phyloP scores from a whole-genome alignment of 2,113 vertebrate species.

The Edolisoma coerulescens region DNA sequence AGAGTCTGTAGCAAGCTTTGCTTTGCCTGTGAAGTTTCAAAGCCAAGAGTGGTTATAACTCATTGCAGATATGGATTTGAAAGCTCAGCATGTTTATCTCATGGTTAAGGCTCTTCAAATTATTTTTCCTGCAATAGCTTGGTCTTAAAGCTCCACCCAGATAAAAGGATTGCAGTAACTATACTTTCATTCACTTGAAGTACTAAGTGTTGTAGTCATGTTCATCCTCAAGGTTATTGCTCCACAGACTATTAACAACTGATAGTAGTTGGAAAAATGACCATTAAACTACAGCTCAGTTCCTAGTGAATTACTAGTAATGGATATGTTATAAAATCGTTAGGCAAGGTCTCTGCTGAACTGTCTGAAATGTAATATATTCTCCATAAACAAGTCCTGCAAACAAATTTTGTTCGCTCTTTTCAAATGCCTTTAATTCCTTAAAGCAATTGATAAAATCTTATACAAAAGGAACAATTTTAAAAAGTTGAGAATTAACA shows the following conservation, averaged over 20 bases:
- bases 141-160: background rate
- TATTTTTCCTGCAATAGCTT: conserved; percentile 24
- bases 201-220: conserved; percentile 38
- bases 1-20: background rate
- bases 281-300: conserved; percentile 21
- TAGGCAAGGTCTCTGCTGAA: background rate
- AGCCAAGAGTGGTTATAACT: background rate
- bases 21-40: background rate
- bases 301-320: conserved; percentile 10
- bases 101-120: conserved; percentile 40
- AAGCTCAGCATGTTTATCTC: background rate
- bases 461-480: background rate
- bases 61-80: background rate
- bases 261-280: background rate
- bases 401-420: background rate
- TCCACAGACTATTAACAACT: conserved; percentile 3
- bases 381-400: background rate
- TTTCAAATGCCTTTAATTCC: background rate
- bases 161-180: conserved; percentile 14
- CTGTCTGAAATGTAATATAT: background rate
- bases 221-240: background rate
- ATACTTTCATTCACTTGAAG: conserved; percentile 22
- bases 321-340: background rate
- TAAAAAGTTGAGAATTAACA: background rate
- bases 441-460: background rate